These are phyloP conservation scores for Heliconius hermathena DNA, from an alignment of 1,140 invertebrate genomes.

Conservation along the genomic window DNA sequence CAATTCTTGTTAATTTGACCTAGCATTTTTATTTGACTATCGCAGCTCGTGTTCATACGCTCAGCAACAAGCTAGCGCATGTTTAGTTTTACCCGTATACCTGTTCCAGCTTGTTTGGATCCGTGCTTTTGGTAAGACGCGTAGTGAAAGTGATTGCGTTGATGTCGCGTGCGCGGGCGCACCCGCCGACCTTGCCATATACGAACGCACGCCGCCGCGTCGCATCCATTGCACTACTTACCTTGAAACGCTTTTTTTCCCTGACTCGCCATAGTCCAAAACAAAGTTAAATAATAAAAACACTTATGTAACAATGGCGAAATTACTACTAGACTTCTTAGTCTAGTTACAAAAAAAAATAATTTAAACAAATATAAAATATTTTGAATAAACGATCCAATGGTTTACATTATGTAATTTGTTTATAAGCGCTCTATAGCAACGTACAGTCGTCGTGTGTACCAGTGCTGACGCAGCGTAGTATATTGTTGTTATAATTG, in stretches of 20 bases:
- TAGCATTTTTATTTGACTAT: not conserved
- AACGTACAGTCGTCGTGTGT: not conserved
- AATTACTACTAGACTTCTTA: not conserved
- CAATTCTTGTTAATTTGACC: no score
- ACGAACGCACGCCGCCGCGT: constrained; percentile 44
- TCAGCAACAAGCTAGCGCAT: not conserved
- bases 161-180: constrained; percentile 71
- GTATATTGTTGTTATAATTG: constrained; percentile 63
- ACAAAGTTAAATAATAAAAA: not conserved
- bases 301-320: not conserved
- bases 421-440: not conserved
- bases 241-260: constrained; percentile 60
- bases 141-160: constrained; percentile 77
- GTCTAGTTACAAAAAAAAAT: not conserved
- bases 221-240: constrained; percentile 58
- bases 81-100: constrained; percentile 20
- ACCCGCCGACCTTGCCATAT: constrained; percentile 78
- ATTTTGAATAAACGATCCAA: not conserved
- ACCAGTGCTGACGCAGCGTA: constrained; percentile 31
- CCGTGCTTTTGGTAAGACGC: constrained; percentile 75
- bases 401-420: constrained; percentile 2
- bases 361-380: not conserved
- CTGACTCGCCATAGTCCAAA: constrained; percentile 53
- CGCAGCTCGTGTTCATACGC: not conserved
- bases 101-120: constrained; percentile 56